Evolutionary conservation across 2,888 invertebrate genomes (phyloP), one percentile per base, ranked within the genome.

Genomic region (Lasioglossum zephyrum): DNA sequence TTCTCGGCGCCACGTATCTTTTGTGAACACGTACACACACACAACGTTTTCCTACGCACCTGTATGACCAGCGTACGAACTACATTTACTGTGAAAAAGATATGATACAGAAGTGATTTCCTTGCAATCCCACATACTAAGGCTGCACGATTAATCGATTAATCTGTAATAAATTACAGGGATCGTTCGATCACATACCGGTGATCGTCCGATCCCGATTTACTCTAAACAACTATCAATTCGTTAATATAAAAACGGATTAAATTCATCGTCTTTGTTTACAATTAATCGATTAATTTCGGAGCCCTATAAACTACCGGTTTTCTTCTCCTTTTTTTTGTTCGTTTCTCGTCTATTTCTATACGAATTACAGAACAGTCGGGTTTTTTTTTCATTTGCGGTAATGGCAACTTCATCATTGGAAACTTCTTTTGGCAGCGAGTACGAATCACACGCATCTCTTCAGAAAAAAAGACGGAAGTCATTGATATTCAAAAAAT

Each of bases 31-130:
- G 82, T 86, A 87, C 82, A 73, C 63, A 22, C 31, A 36, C 36
- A 57, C 57, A 11, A 57, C 57, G 57, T 57, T 57, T 80, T 73
- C 31, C 79, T 81, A 79, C 77, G 77, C 85, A 80, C 73, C 75
- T 77, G 77, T 77, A 73, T 73, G 57, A 83, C 47, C 66, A 80
- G 79, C 72, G 79, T 89, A 89, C 74, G 63, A 81, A 86, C 77
- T 89, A 87, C 57, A 82, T 88, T 70, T 82, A 88, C 70, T 79
- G 83, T 87, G 84, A 88, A 85, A 85, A 85, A 78, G 80, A 84
- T 87, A 87, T 87, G 81, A 77, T 87, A 90, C 83, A 85, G 84
- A 87, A 90, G 82, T 82, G 80, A 87, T 90, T 57, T 87, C 76
- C 79, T 82, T 83, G 73, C 82, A 69, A 82, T 84, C 76, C 88